phyloP scores from a whole-genome alignment of 2,888 invertebrate species.

The Trissolcus brochymenae region DNA sequence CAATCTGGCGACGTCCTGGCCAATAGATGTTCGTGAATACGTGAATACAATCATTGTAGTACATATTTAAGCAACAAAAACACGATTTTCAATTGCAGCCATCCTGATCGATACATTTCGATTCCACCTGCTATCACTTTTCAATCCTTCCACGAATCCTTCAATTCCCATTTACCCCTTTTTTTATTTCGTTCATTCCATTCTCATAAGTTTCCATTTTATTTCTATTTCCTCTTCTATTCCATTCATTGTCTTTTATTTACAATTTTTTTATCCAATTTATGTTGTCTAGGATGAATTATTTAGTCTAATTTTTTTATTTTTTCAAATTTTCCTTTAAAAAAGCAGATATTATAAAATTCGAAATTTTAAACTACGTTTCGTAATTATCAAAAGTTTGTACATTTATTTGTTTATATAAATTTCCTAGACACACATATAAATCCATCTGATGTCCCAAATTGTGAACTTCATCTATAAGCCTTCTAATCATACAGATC shows the following conservation, averaged over 20 bases:
- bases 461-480: no score
- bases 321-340: no score
- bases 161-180: constrained; percentile 2
- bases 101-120: constrained; percentile 61
- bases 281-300: no score
- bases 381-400: no score
- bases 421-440: no score
- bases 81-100: constrained; percentile 45
- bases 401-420: no score
- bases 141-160: constrained; percentile 30
- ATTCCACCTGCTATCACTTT: constrained; percentile 53
- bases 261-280: not conserved
- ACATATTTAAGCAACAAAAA: constrained; percentile 69
- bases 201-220: not conserved
- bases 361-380: no score
- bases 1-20: constrained; percentile 98
- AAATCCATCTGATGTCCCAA: constrained; percentile 1
- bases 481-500: not conserved
- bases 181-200: not conserved
- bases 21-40: constrained; percentile 99
- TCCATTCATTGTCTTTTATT: not conserved
- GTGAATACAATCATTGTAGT: constrained; percentile 77
- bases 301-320: no score
- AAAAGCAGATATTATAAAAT: no score
- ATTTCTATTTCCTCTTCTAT: not conserved